Conservation (phyloP, 2,888 invertebrate genomes). For the Smittia aterrima region DNA sequence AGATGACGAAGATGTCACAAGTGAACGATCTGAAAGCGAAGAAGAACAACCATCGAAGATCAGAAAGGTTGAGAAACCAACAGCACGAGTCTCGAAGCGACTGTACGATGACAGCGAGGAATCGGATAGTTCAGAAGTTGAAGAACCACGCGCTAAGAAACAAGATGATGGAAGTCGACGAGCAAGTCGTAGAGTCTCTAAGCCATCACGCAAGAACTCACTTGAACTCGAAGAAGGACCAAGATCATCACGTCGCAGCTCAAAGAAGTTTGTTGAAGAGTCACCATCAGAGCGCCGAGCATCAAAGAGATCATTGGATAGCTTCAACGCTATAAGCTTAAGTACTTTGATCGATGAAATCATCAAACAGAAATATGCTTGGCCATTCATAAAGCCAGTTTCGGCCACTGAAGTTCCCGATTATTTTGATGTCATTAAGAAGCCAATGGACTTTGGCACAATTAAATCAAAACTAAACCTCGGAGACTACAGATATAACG, state of each 20-base stretch:
- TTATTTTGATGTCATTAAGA: conserved; percentile 81
- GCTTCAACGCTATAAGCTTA: conserved; percentile 64
- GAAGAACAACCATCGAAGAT: conserved; percentile 41
- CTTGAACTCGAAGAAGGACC: conserved; percentile 10
- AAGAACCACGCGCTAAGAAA: conserved; percentile 45
- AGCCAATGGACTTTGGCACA: conserved; percentile 92
- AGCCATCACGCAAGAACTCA: conserved; percentile 24
- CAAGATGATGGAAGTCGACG: conserved; percentile 40
- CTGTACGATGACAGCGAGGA: conserved; percentile 41
- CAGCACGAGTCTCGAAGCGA: conserved; percentile 24
- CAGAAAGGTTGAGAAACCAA: neutral
- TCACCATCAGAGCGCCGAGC: conserved; percentile 42
- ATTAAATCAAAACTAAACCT: conserved; percentile 79
- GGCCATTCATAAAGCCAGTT: conserved; percentile 91
- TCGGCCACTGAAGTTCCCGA: conserved; percentile 84
- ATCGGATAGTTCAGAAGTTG: neutral
- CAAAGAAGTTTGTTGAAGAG: conserved; percentile 46
- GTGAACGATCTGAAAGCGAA: conserved; percentile 42
- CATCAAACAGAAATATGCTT: conserved; percentile 78
- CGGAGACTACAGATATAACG: conserved; percentile 71
- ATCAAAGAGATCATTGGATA: conserved; percentile 45
- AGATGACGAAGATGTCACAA: conserved; percentile 33
- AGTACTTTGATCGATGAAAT: conserved; percentile 74
- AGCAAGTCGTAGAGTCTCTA: conserved; percentile 2
- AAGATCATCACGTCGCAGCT: conserved; percentile 45